A percentile compares a stretch with the other conserved stretches of the same genome.
Evolutionary conservation across 2,113 vertebrate genomes (phyloP).

Genomic region (Muntiacus muntjak): DNA sequence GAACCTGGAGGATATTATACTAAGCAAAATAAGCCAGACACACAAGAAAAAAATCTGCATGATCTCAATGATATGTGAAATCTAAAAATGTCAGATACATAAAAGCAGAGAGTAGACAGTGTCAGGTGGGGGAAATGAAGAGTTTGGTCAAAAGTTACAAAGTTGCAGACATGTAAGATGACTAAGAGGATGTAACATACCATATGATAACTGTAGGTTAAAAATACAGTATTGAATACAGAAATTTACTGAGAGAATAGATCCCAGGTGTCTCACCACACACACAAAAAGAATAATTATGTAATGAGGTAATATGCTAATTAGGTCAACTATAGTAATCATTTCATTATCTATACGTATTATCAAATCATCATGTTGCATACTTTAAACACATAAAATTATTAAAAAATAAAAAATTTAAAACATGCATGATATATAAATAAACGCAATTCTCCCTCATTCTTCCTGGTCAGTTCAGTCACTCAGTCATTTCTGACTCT

Average conservation of each 20-base stretch:
- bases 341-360: background rate
- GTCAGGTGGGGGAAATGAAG: background rate
- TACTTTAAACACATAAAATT: background rate
- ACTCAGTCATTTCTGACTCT: background rate
- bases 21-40: background rate
- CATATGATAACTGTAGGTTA: background rate
- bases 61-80: background rate
- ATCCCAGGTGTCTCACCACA: background rate
- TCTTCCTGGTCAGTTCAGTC: background rate
- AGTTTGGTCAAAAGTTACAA: background rate
- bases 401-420: background rate
- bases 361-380: background rate
- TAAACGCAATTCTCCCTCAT: background rate
- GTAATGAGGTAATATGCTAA: background rate
- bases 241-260: background rate
- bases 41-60: background rate
- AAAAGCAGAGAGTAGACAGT: background rate
- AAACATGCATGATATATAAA: background rate
- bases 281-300: background rate
- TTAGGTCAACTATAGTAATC: background rate
- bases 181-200: background rate
- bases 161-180: background rate
- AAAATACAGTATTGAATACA: background rate
- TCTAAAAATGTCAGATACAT: background rate
- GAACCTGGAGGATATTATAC: background rate